Percentiles rank a stretch among this genome's conserved stretches.
phyloP scores from a whole-genome alignment of 2,888 invertebrate species.

The Caenorhabditis sp. region DNA sequence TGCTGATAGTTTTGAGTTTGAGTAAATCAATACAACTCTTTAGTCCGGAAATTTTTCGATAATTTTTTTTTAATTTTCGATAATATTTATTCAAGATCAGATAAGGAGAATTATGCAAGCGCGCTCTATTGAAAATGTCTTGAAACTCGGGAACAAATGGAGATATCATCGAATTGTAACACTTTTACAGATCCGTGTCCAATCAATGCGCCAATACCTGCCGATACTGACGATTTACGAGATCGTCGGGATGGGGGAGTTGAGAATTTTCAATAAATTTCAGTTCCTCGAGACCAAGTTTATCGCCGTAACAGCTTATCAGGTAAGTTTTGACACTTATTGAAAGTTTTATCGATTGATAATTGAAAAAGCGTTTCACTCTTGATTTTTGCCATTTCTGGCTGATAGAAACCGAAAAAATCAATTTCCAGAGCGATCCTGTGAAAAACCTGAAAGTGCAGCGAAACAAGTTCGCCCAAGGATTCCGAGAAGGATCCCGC shows the following conservation, averaged over 20 bases:
- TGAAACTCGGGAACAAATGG: too few relatives aligned
- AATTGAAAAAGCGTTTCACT: too few relatives aligned
- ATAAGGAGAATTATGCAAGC: too few relatives aligned
- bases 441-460: slow-evolving; percentile 42
- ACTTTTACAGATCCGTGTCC: slow-evolving; percentile 56
- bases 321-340: slow-evolving; percentile 9
- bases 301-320: slow-evolving; percentile 59
- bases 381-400: not conserved
- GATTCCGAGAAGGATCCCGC: slow-evolving; percentile 36
- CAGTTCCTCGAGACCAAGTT: slow-evolving; percentile 48
- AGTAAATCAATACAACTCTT: too few relatives aligned
- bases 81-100: too few relatives aligned
- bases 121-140: too few relatives aligned
- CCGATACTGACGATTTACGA: slow-evolving; percentile 42
- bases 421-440: slow-evolving; percentile 29
- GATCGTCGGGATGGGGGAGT: not conserved
- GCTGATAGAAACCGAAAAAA: not conserved
- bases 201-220: slow-evolving; percentile 56
- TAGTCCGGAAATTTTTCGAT: too few relatives aligned
- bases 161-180: too few relatives aligned
- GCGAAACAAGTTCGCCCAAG: slow-evolving; percentile 54
- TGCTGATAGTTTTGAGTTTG: too few relatives aligned
- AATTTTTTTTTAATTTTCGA: too few relatives aligned
- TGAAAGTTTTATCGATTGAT: too few relatives aligned
- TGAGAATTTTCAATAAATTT: slow-evolving; percentile 8